These are phyloP conservation scores for Acestrorhynchus altus DNA, from an alignment of 2,797 vertebrate species.

Conservation along the genomic window DNA sequence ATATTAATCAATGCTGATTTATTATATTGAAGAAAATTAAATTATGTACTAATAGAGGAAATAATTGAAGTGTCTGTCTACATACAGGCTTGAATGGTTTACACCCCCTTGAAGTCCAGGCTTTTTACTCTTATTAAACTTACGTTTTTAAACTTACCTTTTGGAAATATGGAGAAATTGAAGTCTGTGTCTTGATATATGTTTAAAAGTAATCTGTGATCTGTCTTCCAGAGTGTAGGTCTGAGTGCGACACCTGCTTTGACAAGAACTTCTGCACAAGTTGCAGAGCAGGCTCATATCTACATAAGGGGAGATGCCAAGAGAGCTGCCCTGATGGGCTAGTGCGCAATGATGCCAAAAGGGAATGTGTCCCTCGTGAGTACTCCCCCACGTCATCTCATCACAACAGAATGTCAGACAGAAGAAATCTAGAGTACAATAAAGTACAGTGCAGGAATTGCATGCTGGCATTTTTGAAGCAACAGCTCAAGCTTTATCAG, in stretches of 20 bases:
- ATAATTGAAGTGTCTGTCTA: neutral
- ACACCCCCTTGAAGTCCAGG: neutral
- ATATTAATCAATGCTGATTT: no score
- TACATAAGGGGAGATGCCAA: constrained; percentile 95
- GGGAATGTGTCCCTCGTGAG: constrained; percentile 89
- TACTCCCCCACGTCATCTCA: constrained; percentile 32
- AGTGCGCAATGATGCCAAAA: constrained; percentile 87
- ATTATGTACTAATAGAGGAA: no score
- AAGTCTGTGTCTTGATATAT: no score
- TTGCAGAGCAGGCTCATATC: constrained; percentile 94
- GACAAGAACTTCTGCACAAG: constrained; percentile 99
- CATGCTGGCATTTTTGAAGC: neutral
- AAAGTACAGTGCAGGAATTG: neutral
- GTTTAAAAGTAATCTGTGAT: constrained; percentile 52
- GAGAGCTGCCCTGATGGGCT: constrained; percentile 93
- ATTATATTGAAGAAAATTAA: no score
- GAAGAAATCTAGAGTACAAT: neutral
- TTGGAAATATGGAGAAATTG: no score
- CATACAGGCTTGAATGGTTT: neutral
- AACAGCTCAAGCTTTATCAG: neutral
- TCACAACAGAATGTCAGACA: neutral
- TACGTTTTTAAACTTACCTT: no score
- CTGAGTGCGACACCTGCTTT: constrained; percentile 98
- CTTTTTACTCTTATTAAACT: neutral
- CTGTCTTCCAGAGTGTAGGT: constrained; percentile 91